A percentile compares a stretch with the other conserved stretches of the same genome.
Conservation (phyloP, 23 tunicate genomes). For the Pegea sp. region DNA sequence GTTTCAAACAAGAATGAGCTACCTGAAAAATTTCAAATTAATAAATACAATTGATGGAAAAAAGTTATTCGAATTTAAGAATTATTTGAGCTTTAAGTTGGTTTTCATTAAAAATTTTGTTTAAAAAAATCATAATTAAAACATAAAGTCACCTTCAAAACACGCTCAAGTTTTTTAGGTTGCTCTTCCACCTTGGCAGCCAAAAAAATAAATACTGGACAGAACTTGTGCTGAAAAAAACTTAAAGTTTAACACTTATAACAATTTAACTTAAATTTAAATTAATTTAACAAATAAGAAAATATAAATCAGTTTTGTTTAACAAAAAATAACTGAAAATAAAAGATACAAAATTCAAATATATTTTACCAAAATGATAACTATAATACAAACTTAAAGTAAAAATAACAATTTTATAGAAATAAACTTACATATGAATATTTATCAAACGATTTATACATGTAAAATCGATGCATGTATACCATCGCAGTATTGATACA, state of each 20-base stretch:
- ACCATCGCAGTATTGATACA: slow-evolving; percentile 94
- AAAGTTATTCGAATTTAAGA: not conserved
- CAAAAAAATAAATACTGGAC: slow-evolving; percentile 13
- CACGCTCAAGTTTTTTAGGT: slow-evolving; percentile 95
- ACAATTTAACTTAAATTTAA: not conserved
- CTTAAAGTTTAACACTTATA: not conserved
- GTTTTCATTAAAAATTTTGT: not conserved
- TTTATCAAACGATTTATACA: slow-evolving; percentile 78
- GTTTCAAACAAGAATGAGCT: slow-evolving; percentile 69
- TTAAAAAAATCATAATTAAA: not conserved
- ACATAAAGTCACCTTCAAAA: slow-evolving; percentile 35
- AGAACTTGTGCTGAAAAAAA: not conserved
- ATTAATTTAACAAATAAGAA: not conserved
- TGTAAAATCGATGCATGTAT: slow-evolving; percentile 93
- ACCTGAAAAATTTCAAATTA: slow-evolving; percentile 13
- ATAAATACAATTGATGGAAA: not conserved
- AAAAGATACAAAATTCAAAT: not conserved
- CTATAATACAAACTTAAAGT: not conserved
- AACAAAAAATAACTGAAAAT: not conserved
- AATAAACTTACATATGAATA: slow-evolving; percentile 58
- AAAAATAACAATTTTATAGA: slow-evolving; percentile 3
- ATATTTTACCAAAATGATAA: not conserved
- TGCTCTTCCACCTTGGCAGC: slow-evolving; percentile 99
- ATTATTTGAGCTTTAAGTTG: not conserved
- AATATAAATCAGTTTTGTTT: not conserved